A percentile compares a stretch with the other conserved stretches of the same genome.
phyloP scores from a whole-genome alignment of 2,113 vertebrate genomes.

The Vidua chalybeata region DNA sequence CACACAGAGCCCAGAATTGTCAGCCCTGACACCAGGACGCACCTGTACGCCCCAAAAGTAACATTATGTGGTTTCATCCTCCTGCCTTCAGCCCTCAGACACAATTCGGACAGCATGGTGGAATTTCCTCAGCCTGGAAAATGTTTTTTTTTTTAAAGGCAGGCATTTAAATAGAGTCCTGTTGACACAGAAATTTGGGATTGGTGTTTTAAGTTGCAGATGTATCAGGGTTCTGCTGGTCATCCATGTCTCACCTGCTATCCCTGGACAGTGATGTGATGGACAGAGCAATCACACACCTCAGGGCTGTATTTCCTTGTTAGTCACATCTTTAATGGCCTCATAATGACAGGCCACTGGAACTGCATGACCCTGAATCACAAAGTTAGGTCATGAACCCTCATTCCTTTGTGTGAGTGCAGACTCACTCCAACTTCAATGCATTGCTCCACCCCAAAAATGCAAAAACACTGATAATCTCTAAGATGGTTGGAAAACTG shows the following conservation, averaged over 20 bases:
- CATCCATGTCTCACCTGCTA: not conserved
- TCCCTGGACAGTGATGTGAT: not conserved
- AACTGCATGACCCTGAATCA: conserved; percentile 56
- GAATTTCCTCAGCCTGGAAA: not conserved
- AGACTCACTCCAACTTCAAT: not conserved
- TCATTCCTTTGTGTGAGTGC: not conserved
- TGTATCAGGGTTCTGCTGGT: not conserved
- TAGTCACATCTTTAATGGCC: not conserved
- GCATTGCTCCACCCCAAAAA: not conserved
- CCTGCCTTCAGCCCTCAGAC: not conserved
- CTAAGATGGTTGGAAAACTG: not conserved
- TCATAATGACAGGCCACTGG: not conserved
- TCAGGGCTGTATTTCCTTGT: not conserved
- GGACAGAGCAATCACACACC: not conserved
- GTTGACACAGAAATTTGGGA: not conserved
- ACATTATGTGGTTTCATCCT: rapidly evolving
- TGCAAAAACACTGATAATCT: not conserved
- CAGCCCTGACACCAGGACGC: not conserved
- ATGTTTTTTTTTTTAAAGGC: not conserved
- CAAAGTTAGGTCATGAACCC: not conserved
- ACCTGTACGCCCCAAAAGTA: not conserved
- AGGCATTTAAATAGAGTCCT: not conserved
- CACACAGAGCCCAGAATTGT: not conserved
- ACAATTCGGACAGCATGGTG: rapidly evolving
- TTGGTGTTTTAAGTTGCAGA: not conserved